These are phyloP conservation scores for Paraplagusia blochii DNA, from an alignment of 2,113 vertebrate genomes.

Conservation along the genomic window DNA sequence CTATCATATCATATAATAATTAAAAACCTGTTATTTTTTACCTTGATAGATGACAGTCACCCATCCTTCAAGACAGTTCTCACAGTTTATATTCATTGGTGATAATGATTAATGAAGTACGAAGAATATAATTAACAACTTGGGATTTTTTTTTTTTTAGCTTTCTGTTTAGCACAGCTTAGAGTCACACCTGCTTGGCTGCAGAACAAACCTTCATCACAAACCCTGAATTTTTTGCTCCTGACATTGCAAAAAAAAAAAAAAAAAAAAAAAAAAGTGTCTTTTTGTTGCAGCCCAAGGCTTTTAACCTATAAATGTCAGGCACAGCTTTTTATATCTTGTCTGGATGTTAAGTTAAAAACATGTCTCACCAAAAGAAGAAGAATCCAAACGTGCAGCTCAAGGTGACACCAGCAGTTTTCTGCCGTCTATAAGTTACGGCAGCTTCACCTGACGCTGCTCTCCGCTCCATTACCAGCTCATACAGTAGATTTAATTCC, in stretches of 20 bases:
- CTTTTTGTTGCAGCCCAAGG: slow-evolving; percentile 2
- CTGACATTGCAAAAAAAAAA: slow-evolving; percentile 4
- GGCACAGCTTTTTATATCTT: slow-evolving; percentile 5
- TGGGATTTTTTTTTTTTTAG: too few species aligned
- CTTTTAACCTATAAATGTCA: slow-evolving; percentile 1
- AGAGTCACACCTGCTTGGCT: background rate
- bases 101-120: too few species aligned
- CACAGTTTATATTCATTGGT: too few species aligned
- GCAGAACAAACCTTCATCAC: slow-evolving; percentile 1
- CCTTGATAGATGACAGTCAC: too few species aligned
- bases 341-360: background rate
- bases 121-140: too few species aligned
- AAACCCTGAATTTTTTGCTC: slow-evolving; percentile 6
- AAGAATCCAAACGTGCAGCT: slow-evolving; percentile 1
- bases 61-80: too few species aligned
- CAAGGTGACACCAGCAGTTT: background rate
- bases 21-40: too few species aligned
- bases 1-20: too few species aligned
- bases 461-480: background rate
- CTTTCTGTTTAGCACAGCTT: slow-evolving; percentile 5
- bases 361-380: slow-evolving; percentile 7
- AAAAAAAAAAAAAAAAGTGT: slow-evolving; percentile 6
- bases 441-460: background rate
- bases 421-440: background rate
- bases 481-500: background rate